Percentiles rank a stretch among this genome's conserved stretches.
These are phyloP conservation scores for Eurystomus gularis DNA, from an alignment of 2,113 vertebrate species.

Conservation along the genomic window DNA sequence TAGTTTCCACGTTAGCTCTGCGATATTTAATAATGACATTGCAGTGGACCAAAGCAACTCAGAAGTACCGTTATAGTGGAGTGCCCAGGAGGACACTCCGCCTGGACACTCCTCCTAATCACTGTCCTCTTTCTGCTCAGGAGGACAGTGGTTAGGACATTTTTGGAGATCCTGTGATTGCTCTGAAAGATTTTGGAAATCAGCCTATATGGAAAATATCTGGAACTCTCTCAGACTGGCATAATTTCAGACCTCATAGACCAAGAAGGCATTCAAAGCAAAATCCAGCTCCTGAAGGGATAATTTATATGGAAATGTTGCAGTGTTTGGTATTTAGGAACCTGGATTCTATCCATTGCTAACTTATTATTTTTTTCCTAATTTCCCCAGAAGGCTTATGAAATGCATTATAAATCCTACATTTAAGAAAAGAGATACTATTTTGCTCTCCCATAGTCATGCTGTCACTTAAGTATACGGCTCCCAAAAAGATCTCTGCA, in stretches of 20 bases:
- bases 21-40: neutral
- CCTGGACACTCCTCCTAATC: neutral
- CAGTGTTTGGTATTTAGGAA: slow-evolving; percentile 66
- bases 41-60: neutral
- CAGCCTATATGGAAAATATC: slow-evolving; percentile 71
- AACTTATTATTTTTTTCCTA: slow-evolving; percentile 62
- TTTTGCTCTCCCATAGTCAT: neutral
- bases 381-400: slow-evolving; percentile 69
- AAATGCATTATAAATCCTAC: slow-evolving; percentile 55
- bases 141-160: slow-evolving; percentile 47
- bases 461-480: neutral
- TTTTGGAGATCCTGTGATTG: slow-evolving; percentile 49
- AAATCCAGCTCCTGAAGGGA: slow-evolving; percentile 71
- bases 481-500: neutral
- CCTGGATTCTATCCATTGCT: slow-evolving; percentile 67
- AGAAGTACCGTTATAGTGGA: neutral
- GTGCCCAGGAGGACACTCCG: neutral
- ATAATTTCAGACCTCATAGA: slow-evolving; percentile 75
- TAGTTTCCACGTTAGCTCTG: neutral
- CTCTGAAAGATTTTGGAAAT: slow-evolving; percentile 72
- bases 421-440: slow-evolving; percentile 13
- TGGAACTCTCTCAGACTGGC: slow-evolving; percentile 75
- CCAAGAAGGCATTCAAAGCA: slow-evolving; percentile 77
- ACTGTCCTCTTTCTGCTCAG: neutral
- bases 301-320: slow-evolving; percentile 81